These are phyloP conservation scores for Brachionus koreanus DNA, from an alignment of 1,140 invertebrate genomes.

Conservation along the genomic window DNA sequence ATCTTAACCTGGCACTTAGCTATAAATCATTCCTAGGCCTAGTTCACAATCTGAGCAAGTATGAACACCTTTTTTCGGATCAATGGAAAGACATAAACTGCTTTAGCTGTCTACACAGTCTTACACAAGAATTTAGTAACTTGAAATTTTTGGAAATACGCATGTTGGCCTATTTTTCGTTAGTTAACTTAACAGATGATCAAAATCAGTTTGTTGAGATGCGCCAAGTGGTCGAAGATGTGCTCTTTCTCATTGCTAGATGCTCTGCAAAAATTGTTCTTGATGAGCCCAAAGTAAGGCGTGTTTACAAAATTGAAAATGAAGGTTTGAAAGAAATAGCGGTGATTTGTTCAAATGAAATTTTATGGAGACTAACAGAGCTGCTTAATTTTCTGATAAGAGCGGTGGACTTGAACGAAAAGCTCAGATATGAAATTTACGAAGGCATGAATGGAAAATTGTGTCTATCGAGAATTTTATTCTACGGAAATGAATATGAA, in stretches of 20 bases:
- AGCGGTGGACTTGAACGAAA: constrained; percentile 1
- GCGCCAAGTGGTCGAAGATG: not conserved
- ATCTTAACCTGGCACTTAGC: not conserved
- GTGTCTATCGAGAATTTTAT: not conserved
- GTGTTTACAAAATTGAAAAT: constrained; percentile 27
- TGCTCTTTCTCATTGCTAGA: not conserved
- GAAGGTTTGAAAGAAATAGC: constrained; percentile 20
- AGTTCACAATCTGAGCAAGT: constrained; percentile 31
- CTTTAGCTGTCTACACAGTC: not conserved
- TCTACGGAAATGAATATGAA: constrained; percentile 4
- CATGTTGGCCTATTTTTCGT: constrained; percentile 30
- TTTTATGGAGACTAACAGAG: not conserved
- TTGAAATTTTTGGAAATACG: constrained; percentile 26
- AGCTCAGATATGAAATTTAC: constrained; percentile 15
- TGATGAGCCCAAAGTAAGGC: not conserved
- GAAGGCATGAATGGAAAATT: not conserved
- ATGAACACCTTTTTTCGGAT: not conserved
- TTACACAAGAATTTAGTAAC: not conserved
- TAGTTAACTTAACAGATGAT: not conserved
- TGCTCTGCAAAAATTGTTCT: not conserved
- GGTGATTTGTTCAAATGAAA: not conserved
- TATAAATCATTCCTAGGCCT: constrained; percentile 30
- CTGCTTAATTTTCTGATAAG: not conserved
- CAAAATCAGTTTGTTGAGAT: not conserved
- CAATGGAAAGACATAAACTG: constrained; percentile 29